phyloP scores from a whole-genome alignment of 2,888 invertebrate genomes.

The Eupithecia subumbrata region DNA sequence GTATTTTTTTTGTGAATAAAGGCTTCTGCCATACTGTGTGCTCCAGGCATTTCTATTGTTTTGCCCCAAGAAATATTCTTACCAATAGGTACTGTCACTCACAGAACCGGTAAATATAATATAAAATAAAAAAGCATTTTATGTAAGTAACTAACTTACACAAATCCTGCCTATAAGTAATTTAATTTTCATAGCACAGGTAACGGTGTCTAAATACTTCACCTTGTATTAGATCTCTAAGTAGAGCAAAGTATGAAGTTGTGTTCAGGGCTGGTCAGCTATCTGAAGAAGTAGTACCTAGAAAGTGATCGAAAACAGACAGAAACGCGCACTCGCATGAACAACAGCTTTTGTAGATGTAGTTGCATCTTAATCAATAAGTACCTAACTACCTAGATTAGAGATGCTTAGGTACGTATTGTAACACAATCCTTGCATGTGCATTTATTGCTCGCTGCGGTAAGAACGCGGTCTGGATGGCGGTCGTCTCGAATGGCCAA shows the following conservation, averaged over 20 bases:
- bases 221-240: not conserved
- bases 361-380: not conserved
- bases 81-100: not conserved
- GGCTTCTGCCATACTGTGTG: slow-evolving; percentile 2
- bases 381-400: not conserved
- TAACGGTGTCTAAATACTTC: not conserved
- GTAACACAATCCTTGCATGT: slow-evolving; percentile 49
- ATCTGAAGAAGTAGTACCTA: not conserved
- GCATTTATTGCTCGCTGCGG: slow-evolving; percentile 48
- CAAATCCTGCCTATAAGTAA: too few relatives aligned
- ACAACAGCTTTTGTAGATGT: not conserved
- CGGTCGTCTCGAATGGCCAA: slow-evolving; percentile 47
- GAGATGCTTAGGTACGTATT: slow-evolving; percentile 19
- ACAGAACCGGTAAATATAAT: too few relatives aligned
- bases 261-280: not conserved
- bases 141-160: too few relatives aligned
- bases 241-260: not conserved
- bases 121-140: too few relatives aligned
- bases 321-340: not conserved
- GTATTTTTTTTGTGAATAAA: too few relatives aligned
- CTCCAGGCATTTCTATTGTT: not conserved
- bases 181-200: not conserved
- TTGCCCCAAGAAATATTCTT: not conserved
- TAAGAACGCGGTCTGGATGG: slow-evolving; percentile 42
- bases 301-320: not conserved